Evolutionary conservation across 2,113 vertebrate genomes (phyloP).

Genomic region (Leptosomus discolor): DNA sequence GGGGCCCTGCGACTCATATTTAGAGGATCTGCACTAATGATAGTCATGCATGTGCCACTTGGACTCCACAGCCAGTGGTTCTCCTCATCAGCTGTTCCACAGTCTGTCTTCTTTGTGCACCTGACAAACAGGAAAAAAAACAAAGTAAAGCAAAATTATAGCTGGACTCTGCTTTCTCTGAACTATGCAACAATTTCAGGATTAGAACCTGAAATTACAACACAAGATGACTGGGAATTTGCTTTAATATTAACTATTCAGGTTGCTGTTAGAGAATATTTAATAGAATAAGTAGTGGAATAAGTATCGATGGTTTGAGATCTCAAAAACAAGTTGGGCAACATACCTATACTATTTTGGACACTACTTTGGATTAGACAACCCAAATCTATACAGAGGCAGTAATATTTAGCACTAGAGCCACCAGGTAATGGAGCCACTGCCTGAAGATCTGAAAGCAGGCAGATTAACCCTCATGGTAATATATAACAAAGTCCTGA

Average conservation of each 20-base stretch:
- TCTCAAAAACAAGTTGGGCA: background rate
- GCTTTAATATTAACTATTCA: background rate
- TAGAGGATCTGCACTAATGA: conserved; percentile 78
- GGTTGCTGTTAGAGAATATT: background rate
- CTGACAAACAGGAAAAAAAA: conserved; percentile 59
- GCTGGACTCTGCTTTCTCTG: background rate
- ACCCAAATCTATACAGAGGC: background rate
- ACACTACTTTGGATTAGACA: background rate
- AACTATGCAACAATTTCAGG: background rate
- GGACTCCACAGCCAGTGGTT: conserved; percentile 94
- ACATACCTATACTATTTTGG: background rate
- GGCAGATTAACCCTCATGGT: background rate
- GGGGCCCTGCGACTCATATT: conserved; percentile 85
- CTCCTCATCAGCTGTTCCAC: conserved; percentile 68
- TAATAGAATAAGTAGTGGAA: background rate
- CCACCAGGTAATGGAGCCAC: background rate
- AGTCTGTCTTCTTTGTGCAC: conserved; percentile 84
- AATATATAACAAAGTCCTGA: background rate
- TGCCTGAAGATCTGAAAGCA: background rate
- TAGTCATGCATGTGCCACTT: conserved; percentile 76
- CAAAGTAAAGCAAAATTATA: background rate
- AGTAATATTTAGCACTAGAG: background rate
- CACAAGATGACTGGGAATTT: background rate
- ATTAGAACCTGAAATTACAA: background rate
- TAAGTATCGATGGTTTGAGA: background rate